phyloP scores from a whole-genome alignment of 2,888 invertebrate species.

The Oegoconia quadripuncta region DNA sequence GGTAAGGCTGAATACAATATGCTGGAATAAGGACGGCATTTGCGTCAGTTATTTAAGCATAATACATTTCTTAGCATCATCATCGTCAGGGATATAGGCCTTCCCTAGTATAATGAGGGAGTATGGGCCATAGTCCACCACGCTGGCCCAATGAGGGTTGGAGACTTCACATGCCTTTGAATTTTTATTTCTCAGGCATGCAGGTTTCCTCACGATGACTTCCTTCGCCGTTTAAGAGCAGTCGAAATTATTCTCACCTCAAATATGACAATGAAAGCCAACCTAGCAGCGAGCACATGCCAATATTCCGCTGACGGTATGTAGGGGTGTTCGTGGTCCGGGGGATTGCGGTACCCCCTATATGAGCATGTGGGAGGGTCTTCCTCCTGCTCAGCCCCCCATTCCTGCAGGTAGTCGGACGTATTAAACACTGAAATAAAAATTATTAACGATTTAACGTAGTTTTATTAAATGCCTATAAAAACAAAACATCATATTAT shows the following conservation, averaged over 20 bases:
- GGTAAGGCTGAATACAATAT: conserved; percentile 92
- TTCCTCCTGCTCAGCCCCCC: conserved; percentile 83
- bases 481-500: too few relatives aligned
- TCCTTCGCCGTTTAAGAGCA: background rate
- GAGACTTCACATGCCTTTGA: too few relatives aligned
- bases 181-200: too few relatives aligned
- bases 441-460: too few relatives aligned
- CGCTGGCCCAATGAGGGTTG: too few relatives aligned
- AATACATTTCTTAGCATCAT: too few relatives aligned
- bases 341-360: conserved; percentile 88
- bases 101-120: too few relatives aligned
- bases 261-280: conserved; percentile 96
- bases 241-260: conserved; percentile 81
- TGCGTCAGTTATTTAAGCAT: background rate
- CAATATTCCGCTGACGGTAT: conserved; percentile 94
- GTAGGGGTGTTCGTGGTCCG: conserved; percentile 82
- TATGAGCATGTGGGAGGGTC: conserved; percentile 87
- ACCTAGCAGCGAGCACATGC: conserved; percentile 95
- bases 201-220: background rate
- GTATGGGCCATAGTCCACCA: too few relatives aligned
- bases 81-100: too few relatives aligned
- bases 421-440: conserved; percentile 87
- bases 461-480: too few relatives aligned
- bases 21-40: conserved; percentile 67
- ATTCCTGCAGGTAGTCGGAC: conserved; percentile 87